phyloP scores from a whole-genome alignment of 2,888 invertebrate species.

The Ecliptopera silaceata region DNA sequence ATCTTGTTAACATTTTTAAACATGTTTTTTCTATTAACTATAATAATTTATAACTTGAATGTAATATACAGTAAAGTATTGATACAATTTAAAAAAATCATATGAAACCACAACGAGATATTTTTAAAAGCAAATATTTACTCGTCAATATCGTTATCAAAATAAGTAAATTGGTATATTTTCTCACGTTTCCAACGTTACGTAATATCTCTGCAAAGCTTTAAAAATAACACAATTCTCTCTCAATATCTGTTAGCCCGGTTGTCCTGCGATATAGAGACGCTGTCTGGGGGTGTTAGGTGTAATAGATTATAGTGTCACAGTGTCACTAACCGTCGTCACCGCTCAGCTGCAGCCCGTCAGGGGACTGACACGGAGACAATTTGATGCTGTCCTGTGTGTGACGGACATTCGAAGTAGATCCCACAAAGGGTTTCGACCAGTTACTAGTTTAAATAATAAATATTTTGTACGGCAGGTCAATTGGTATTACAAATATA shows the following conservation, averaged over 20 bases:
- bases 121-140: too few relatives aligned
- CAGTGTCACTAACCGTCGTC: conserved; percentile 17
- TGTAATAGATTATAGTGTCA: conserved; percentile 18
- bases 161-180: too few relatives aligned
- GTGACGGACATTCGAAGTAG: not conserved
- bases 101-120: too few relatives aligned
- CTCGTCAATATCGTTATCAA: too few relatives aligned
- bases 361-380: conserved; percentile 1
- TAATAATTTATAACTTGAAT: too few relatives aligned
- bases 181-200: too few relatives aligned
- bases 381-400: conserved; percentile 16
- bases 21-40: too few relatives aligned
- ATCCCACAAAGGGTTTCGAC: not conserved
- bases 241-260: not conserved
- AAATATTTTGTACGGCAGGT: not conserved
- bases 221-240: not conserved
- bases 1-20: too few relatives aligned
- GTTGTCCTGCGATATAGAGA: not conserved
- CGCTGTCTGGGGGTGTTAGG: not conserved
- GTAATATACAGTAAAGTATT: too few relatives aligned
- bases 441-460: not conserved
- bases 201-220: not conserved
- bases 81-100: too few relatives aligned
- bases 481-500: too few relatives aligned
- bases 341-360: conserved; percentile 14